Conservation (phyloP, 2,797 vertebrate genomes). For the Galago senegalensis region DNA sequence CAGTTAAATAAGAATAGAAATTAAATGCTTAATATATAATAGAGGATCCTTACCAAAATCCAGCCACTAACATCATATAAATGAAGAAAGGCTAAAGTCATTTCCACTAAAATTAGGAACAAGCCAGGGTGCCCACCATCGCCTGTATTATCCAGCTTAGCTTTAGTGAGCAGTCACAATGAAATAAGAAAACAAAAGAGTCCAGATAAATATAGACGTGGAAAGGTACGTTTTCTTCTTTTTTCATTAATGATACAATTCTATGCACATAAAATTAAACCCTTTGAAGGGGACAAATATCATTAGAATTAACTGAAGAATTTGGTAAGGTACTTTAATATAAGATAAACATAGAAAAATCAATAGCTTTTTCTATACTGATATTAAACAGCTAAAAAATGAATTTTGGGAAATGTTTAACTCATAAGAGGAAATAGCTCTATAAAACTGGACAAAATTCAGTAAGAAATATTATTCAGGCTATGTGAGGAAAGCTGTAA, state of each 20-base stretch:
- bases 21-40: background rate
- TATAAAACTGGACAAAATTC: conserved; percentile 8
- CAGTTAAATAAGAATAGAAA: background rate
- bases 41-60: background rate
- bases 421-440: background rate
- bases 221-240: background rate
- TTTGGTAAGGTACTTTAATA: background rate
- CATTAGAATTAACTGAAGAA: conserved; percentile 3
- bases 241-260: background rate
- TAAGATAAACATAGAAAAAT: background rate
- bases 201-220: background rate
- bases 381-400: conserved; percentile 37
- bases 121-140: too few relatives aligned
- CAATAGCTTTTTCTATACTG: background rate
- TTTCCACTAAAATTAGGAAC: background rate
- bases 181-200: background rate
- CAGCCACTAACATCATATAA: background rate
- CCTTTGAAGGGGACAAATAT: background rate
- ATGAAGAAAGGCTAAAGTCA: background rate
- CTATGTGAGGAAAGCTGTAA: background rate
- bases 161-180: background rate
- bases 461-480: background rate
- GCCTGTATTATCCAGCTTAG: background rate
- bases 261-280: background rate
- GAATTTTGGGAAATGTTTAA: background rate